phyloP scores from a whole-genome alignment of 2,797 vertebrate genomes.

The Ceryle rudis region DNA sequence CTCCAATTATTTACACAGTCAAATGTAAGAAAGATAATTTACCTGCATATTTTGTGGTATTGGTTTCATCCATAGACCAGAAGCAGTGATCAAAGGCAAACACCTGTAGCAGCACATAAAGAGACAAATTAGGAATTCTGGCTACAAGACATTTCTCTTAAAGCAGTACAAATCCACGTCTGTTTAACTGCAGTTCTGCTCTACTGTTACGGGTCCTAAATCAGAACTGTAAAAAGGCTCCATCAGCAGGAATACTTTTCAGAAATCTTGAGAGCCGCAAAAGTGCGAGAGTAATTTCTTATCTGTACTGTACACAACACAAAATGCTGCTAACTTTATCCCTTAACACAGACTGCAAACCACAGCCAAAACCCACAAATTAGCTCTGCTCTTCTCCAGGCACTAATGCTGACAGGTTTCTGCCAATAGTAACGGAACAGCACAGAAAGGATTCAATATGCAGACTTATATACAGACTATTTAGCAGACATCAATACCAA shows the following conservation, averaged over 20 bases:
- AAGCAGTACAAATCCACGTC: not conserved
- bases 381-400: not conserved
- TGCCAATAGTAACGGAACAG: not conserved
- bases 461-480: not conserved
- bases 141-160: not conserved
- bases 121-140: not conserved
- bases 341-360: not conserved
- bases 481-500: not conserved
- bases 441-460: not conserved
- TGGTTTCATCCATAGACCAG: conserved; percentile 99
- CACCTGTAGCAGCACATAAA: conserved; percentile 83
- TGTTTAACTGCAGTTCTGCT: not conserved
- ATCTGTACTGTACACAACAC: not conserved
- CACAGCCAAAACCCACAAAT: not conserved
- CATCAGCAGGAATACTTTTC: not conserved
- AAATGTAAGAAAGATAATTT: conserved; percentile 44
- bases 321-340: not conserved
- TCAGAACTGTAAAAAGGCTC: not conserved
- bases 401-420: not conserved
- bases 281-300: not conserved
- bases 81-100: conserved; percentile 99
- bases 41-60: conserved; percentile 96
- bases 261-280: not conserved
- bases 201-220: not conserved
- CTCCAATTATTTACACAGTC: not conserved